Evolutionary conservation across 2,888 invertebrate genomes (phyloP), one percentile per base, ranked within the genome.

Genomic region (Synanthedon tipuliformis): DNA sequence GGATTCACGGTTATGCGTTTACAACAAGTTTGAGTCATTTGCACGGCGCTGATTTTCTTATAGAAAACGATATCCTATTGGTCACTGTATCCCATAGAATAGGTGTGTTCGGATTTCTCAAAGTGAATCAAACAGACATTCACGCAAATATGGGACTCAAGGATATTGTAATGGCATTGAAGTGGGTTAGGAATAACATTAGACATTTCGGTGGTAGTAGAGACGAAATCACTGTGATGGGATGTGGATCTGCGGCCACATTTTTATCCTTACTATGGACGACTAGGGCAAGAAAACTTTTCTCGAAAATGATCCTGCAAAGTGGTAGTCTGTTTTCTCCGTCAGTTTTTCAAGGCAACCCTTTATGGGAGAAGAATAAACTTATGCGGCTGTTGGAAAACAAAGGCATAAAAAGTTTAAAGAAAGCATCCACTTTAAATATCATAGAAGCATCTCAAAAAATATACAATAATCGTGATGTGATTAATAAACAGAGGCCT

Each of bases 1-100:
- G 80, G 80, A 70, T 86, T 50, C 88, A 88, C 57, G 88, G 88
- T 12, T 83, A 84, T 53, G 81, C 76, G 1, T 88, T 84, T 49
- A 63, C 78, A 23, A 73, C 84, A 2, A 81, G 84, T 58, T 80
- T 86, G 41, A 86, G 88, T 57, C 84, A 88, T 50, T 68, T 88
- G 41, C 73, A 80, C 51, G 84, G 86, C 18, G 73, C 78, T 1
- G 88, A 88, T 56, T 85, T 83, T 58, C 65, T 88, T 16, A 75
- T 88, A 54, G 81, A 83, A 11, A 76, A 85, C 53, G 77, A 81
- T 55, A 57, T 86, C 2, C 53, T 87, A 41, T 62, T 87, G 12
- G 66, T 86, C 1, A 81, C 77, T 41, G 59, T 81, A 0, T 69
- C 81, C 1, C 83, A 88, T 53, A 72, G 88, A 62, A 67, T 87